These are phyloP conservation scores for Dromas ardeola DNA, from an alignment of 2,113 vertebrate genomes.

Conservation along the genomic window DNA sequence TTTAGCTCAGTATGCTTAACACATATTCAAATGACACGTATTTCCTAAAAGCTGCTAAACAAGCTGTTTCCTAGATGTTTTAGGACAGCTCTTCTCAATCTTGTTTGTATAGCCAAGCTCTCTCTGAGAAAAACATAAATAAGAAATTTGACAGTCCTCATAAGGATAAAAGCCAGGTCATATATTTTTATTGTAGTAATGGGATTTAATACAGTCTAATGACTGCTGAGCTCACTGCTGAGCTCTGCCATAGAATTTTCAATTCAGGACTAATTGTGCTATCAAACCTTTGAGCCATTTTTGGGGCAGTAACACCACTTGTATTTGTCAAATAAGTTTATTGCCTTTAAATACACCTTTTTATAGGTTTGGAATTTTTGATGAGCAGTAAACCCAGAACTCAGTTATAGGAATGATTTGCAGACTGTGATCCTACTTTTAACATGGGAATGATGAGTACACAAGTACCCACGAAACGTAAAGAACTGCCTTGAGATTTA, in stretches of 20 bases:
- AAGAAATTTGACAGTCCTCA: neutral
- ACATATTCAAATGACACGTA: neutral
- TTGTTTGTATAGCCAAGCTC: neutral
- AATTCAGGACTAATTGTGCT: neutral
- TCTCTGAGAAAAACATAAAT: neutral
- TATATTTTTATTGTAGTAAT: neutral
- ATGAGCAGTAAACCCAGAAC: neutral
- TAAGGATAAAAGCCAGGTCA: neutral
- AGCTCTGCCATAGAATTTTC: neutral
- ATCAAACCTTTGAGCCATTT: neutral
- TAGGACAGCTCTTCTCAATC: neutral
- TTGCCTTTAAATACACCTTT: neutral
- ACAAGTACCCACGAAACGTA: neutral
- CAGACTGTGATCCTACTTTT: neutral
- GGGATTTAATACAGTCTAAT: neutral
- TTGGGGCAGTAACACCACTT: neutral
- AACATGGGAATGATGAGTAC: neutral
- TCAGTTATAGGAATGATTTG: neutral
- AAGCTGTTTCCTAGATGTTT: neutral
- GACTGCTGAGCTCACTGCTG: neutral
- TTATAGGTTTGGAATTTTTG: neutral
- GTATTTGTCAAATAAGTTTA: neutral
- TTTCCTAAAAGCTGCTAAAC: neutral
- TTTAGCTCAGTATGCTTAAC: neutral
- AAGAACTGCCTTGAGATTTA: neutral